Evolutionary conservation across 2,888 invertebrate genomes (phyloP).

Genomic region (Agonopterix heracliana): DNA sequence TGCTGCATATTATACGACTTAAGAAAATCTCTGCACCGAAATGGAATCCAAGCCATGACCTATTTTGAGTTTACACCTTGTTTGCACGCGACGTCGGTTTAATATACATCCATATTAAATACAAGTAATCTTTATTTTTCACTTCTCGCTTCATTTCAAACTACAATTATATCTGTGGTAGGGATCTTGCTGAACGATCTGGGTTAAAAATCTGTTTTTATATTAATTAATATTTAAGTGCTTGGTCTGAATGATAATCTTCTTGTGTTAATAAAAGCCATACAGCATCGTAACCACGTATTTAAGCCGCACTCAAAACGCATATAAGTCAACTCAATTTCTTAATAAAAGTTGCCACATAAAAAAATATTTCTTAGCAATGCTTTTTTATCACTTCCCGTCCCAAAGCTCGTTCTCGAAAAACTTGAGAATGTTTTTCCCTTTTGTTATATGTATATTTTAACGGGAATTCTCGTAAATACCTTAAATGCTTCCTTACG

Average conservation of each 20-base stretch:
- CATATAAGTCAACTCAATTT: background rate
- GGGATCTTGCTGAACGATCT: no score
- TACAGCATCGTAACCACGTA: no score
- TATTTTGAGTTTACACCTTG: slow-evolving; percentile 1
- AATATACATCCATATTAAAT: background rate
- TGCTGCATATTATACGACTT: slow-evolving; percentile 1
- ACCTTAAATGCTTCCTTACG: slow-evolving; percentile 43
- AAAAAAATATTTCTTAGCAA: slow-evolving; percentile 30
- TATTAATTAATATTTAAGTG: no score
- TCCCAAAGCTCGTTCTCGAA: slow-evolving; percentile 27
- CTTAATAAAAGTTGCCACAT: slow-evolving; percentile 8
- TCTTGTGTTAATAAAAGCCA: no score
- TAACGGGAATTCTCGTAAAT: slow-evolving; percentile 46
- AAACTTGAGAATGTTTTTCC: slow-evolving; percentile 35
- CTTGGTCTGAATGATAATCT: no score
- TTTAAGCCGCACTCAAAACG: slow-evolving; percentile 3
- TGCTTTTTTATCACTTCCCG: slow-evolving; percentile 39
- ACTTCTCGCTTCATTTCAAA: no score
- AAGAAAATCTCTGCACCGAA: background rate
- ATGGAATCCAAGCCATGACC: slow-evolving; percentile 3
- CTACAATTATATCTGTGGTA: no score
- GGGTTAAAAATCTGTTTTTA: no score
- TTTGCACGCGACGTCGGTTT: background rate
- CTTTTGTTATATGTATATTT: slow-evolving; percentile 42
- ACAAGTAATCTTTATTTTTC: background rate